phyloP scores from a whole-genome alignment of 2,113 vertebrate genomes.

The Canis aureus region DNA sequence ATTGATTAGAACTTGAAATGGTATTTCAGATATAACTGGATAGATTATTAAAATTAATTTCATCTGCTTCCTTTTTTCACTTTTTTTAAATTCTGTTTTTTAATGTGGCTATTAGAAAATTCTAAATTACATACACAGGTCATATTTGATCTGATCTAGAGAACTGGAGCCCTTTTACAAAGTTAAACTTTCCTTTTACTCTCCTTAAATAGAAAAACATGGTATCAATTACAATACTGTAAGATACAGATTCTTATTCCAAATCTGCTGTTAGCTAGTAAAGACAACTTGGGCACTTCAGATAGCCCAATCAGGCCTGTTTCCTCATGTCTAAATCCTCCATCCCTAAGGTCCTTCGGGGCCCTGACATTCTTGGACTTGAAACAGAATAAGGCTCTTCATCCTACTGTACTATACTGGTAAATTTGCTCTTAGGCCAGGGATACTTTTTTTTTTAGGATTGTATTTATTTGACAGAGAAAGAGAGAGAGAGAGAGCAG shows the following conservation, averaged over 20 bases:
- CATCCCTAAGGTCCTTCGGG: not conserved
- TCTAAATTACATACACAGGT: not conserved
- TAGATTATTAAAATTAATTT: slow-evolving; percentile 41
- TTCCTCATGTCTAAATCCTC: not conserved
- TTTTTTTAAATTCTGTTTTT: slow-evolving; percentile 47
- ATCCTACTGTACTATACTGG: not conserved
- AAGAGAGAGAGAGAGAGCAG: too few species aligned
- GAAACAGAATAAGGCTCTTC: not conserved
- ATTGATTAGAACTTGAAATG: not conserved
- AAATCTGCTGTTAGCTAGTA: not conserved
- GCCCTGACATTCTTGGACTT: not conserved
- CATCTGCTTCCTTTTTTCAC: not conserved
- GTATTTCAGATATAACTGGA: not conserved
- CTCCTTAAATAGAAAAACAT: not conserved
- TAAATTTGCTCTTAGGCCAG: not conserved
- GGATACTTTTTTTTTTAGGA: not conserved
- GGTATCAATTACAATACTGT: not conserved
- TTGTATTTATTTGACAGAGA: too few species aligned
- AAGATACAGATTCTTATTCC: not conserved
- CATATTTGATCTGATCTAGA: not conserved
- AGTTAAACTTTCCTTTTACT: not conserved
- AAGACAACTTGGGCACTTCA: not conserved
- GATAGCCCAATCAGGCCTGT: not conserved
- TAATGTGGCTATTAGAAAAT: not conserved
- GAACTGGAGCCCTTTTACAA: not conserved